phyloP scores from a whole-genome alignment of 2,888 invertebrate genomes.

The Yponomeuta sedellus region DNA sequence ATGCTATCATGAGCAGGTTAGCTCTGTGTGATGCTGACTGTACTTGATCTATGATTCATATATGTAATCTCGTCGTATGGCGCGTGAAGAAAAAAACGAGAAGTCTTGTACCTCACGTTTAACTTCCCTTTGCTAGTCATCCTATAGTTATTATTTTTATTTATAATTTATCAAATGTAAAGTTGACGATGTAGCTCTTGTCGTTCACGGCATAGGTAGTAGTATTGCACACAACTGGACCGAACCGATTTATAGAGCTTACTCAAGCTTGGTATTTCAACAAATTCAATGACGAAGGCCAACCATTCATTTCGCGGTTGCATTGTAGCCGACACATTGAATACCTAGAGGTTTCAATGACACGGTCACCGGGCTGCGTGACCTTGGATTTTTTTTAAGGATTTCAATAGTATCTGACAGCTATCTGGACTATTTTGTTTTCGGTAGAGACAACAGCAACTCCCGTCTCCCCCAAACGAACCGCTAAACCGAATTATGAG shows the following conservation, averaged over 20 bases:
- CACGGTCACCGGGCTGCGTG: background rate
- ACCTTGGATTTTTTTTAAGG: background rate
- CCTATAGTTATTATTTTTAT: background rate
- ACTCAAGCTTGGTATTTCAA: background rate
- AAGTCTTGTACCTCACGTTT: background rate
- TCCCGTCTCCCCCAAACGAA: background rate
- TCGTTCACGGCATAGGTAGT: too few relatives aligned
- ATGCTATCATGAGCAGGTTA: too few relatives aligned
- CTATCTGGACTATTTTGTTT: background rate
- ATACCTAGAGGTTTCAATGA: background rate
- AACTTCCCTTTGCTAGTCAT: background rate
- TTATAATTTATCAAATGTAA: background rate
- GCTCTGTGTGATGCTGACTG: too few relatives aligned
- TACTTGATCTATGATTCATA: too few relatives aligned
- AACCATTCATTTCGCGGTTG: constrained; percentile 1
- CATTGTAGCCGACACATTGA: background rate
- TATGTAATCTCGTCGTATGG: too few relatives aligned
- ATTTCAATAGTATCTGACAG: background rate
- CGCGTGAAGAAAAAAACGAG: too few relatives aligned
- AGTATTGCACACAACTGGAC: background rate
- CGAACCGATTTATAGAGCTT: background rate
- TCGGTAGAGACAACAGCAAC: background rate
- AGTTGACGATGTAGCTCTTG: too few relatives aligned
- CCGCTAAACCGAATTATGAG: background rate
- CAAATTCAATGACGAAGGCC: background rate